Evolutionary conservation across 2,888 invertebrate genomes (phyloP).

Genomic region (Caenorhabditis auriculariae): DNA sequence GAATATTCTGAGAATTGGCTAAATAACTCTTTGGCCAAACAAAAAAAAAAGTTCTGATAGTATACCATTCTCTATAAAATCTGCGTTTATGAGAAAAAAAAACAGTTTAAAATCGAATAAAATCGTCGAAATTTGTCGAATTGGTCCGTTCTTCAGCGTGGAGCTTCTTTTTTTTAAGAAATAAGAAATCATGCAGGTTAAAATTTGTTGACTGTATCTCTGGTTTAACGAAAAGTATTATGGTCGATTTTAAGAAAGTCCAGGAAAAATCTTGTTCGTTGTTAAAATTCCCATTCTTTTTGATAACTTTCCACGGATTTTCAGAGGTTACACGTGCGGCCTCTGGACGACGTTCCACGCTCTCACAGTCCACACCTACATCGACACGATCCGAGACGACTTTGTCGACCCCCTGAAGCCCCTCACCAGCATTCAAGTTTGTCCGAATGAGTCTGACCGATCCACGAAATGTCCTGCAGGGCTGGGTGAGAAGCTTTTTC

Average conservation of each 20-base stretch:
- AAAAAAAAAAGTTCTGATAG: too few species aligned
- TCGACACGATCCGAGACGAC: constrained; percentile 63
- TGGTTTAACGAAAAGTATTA: too few species aligned
- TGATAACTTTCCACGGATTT: too few species aligned
- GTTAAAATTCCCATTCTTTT: not conserved
- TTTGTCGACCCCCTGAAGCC: constrained; percentile 54
- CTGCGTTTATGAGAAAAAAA: not conserved
- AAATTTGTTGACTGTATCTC: not conserved
- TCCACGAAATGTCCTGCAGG: constrained; percentile 9
- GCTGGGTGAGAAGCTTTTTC: constrained; percentile 71
- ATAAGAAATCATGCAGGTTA: not conserved
- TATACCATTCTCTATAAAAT: too few species aligned
- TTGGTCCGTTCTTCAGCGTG: too few species aligned
- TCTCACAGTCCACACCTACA: constrained; percentile 78
- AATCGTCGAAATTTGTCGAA: too few species aligned
- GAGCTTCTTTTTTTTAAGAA: not conserved
- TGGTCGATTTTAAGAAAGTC: too few species aligned
- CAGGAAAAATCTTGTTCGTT: not conserved
- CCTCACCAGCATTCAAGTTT: constrained; percentile 53
- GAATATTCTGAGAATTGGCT: too few species aligned
- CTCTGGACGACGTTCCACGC: constrained; percentile 95
- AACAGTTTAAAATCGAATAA: not conserved
- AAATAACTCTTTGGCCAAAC: too few species aligned
- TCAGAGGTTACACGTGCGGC: constrained; percentile 75
- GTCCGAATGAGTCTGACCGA: not conserved